These are phyloP conservation scores for Dinomys branickii DNA, from an alignment of 2,113 vertebrate genomes.

Conservation along the genomic window DNA sequence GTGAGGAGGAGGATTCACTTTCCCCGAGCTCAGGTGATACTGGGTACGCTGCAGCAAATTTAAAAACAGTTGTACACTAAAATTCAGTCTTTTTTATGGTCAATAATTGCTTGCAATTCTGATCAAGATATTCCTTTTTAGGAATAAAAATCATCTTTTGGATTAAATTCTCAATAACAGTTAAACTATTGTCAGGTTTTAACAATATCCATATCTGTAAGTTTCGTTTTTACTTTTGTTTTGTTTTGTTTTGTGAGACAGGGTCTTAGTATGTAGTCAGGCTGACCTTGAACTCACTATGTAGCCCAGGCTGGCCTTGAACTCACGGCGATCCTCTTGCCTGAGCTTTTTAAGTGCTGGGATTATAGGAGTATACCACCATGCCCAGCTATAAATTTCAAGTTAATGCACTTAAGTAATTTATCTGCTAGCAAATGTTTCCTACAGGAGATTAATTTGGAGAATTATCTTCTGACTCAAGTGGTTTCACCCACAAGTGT, in stretches of 20 bases:
- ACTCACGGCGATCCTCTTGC: background rate
- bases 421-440: conserved; percentile 2
- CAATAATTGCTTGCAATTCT: background rate
- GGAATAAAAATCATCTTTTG: conserved; percentile 8
- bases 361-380: background rate
- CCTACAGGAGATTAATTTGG: conserved; percentile 49
- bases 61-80: conserved; percentile 31
- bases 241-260: background rate
- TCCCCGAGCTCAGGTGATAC: background rate
- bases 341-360: background rate
- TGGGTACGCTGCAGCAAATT: background rate
- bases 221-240: background rate
- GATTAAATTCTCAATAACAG: conserved; percentile 50
- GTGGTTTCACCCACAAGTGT: background rate
- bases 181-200: conserved; percentile 10
- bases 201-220: background rate
- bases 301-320: background rate
- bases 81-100: conserved; percentile 40
- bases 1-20: too few relatives aligned
- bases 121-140: conserved; percentile 30
- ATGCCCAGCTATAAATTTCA: background rate
- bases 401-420: conserved; percentile 40
- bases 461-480: conserved; percentile 33
- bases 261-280: background rate
- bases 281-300: background rate